phyloP scores from a whole-genome alignment of 2,888 invertebrate species.

The Lasioglossum oenotherae region DNA sequence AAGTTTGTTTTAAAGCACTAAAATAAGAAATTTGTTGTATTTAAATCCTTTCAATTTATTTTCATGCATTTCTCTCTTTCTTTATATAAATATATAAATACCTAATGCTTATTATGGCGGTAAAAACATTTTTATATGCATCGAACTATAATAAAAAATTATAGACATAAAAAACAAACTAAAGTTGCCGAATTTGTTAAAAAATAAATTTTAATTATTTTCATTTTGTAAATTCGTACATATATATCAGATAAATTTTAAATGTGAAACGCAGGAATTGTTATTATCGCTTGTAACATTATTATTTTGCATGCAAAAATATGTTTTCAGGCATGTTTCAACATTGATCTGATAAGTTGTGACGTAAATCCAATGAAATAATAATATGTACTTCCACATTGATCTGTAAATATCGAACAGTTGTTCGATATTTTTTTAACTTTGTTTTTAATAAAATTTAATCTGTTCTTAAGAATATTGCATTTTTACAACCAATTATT shows the following conservation, averaged over 20 bases:
- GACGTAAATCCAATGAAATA: conserved; percentile 10
- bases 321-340: conserved; percentile 25
- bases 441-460: neutral
- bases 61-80: neutral
- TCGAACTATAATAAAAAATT: neutral
- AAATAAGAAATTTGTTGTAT: neutral
- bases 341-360: neutral
- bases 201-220: neutral
- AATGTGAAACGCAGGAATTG: neutral
- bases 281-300: neutral
- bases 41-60: neutral
- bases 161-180: neutral
- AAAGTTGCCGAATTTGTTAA: neutral
- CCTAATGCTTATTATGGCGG: neutral
- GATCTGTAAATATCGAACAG: neutral
- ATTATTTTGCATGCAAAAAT: conserved; percentile 5
- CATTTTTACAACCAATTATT: neutral
- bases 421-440: neutral
- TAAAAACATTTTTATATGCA: neutral
- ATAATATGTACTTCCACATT: neutral
- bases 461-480: neutral
- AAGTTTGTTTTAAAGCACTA: neutral
- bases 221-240: neutral
- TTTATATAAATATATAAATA: neutral
- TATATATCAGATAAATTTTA: neutral